phyloP scores from a whole-genome alignment of 2,113 vertebrate genomes.

The Hoplias malabaricus region DNA sequence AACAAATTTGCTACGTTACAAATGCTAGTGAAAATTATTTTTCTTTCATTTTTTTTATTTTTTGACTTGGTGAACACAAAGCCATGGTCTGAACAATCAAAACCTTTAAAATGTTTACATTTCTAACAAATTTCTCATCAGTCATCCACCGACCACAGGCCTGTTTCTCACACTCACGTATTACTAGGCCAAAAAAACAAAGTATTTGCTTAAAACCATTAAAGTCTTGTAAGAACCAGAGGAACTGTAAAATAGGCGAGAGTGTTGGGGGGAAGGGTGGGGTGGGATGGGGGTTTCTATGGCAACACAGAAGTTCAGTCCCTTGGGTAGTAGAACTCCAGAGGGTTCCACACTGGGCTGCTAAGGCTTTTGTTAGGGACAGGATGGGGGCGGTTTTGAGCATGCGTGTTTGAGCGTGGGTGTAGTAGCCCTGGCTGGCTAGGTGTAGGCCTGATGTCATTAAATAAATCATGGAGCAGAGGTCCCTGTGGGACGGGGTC shows the following conservation, averaged over 20 bases:
- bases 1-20: no score
- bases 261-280: slow-evolving; percentile 1
- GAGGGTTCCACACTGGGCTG: not conserved
- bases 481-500: slow-evolving; percentile 41
- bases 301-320: slow-evolving; percentile 63
- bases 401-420: not conserved
- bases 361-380: not conserved
- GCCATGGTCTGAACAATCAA: no score
- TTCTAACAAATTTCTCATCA: no score
- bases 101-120: no score
- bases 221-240: slow-evolving; percentile 60
- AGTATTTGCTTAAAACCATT: slow-evolving; percentile 21
- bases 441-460: slow-evolving; percentile 48
- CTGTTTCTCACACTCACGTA: not conserved
- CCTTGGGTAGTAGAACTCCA: slow-evolving; percentile 18
- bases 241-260: slow-evolving; percentile 36
- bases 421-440: not conserved
- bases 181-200: not conserved
- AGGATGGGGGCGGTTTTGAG: not conserved
- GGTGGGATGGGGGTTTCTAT: slow-evolving; percentile 57
- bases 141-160: not conserved
- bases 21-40: no score
- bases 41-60: no score
- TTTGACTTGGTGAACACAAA: no score
- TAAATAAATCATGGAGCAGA: slow-evolving; percentile 64